Evolutionary conservation across 2,888 invertebrate species (phyloP).

Genomic region (Amiota minor): DNA sequence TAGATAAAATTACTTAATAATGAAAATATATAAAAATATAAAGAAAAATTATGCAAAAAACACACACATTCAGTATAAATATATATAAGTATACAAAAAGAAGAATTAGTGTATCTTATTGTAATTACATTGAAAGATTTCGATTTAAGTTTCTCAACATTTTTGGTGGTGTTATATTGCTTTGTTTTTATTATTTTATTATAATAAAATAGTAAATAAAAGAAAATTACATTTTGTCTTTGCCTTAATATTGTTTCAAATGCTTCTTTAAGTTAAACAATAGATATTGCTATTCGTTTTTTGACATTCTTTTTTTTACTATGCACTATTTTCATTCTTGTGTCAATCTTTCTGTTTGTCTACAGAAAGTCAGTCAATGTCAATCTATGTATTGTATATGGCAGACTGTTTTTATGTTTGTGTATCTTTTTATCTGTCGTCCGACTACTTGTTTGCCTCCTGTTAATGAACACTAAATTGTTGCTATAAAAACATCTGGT

Average conservation of each 20-base stretch:
- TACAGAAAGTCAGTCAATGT: too few relatives aligned
- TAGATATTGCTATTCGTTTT: neutral
- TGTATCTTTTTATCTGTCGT: too few relatives aligned
- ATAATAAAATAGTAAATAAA: neutral
- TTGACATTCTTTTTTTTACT: neutral
- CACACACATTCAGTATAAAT: too few relatives aligned
- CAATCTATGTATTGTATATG: too few relatives aligned
- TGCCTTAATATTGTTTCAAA: neutral
- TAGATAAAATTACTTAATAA: too few relatives aligned
- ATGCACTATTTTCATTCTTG: neutral
- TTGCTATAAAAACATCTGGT: too few relatives aligned
- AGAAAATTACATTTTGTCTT: neutral
- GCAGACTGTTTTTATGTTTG: too few relatives aligned
- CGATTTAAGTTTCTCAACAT: slow-evolving; percentile 11
- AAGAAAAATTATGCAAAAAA: neutral
- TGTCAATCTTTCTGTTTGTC: neutral
- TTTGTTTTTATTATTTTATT: neutral
- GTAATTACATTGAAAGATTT: neutral
- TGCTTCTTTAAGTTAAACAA: neutral
- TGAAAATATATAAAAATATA: slow-evolving; percentile 39
- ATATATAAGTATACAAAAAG: slow-evolving; percentile 14
- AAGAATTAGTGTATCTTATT: slow-evolving; percentile 36
- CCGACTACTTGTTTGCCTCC: too few relatives aligned
- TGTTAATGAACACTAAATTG: too few relatives aligned
- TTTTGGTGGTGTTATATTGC: slow-evolving; percentile 14